Evolutionary conservation across 2,888 invertebrate species (phyloP).

Genomic region (Rhodophaea formosa): DNA sequence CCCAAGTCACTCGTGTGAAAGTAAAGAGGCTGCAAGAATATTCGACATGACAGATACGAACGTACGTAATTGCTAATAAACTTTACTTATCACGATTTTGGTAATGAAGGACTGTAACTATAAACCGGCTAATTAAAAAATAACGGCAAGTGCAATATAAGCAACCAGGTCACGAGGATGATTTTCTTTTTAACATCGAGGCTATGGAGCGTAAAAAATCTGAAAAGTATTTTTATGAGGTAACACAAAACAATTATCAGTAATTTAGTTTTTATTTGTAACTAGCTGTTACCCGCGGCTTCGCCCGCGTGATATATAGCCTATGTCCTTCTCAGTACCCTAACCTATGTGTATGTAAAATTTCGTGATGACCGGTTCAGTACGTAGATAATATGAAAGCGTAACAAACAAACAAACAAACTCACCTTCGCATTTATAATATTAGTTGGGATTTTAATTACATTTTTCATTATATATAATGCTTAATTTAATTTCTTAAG

Average conservation of each 20-base stretch:
- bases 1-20: background rate
- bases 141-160: constrained; percentile 7
- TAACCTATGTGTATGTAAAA: too few species aligned
- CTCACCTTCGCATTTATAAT: too few species aligned
- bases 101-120: background rate
- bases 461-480: too few species aligned
- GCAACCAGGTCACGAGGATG: background rate
- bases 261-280: too few species aligned
- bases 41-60: background rate
- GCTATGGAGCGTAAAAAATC: background rate
- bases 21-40: background rate
- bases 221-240: background rate
- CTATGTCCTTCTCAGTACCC: too few species aligned
- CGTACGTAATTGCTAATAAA: constrained; percentile 13
- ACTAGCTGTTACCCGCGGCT: too few species aligned
- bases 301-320: too few species aligned
- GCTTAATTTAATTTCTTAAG: too few species aligned
- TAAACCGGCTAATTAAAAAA: constrained; percentile 13
- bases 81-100: constrained; percentile 1
- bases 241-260: background rate
- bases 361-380: too few species aligned
- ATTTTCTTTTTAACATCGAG: background rate
- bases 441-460: too few species aligned
- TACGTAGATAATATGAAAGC: too few species aligned
- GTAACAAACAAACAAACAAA: too few species aligned